These are phyloP conservation scores for Pseudachorutes palmiensis DNA, from an alignment of 1,140 invertebrate genomes.

Conservation along the genomic window DNA sequence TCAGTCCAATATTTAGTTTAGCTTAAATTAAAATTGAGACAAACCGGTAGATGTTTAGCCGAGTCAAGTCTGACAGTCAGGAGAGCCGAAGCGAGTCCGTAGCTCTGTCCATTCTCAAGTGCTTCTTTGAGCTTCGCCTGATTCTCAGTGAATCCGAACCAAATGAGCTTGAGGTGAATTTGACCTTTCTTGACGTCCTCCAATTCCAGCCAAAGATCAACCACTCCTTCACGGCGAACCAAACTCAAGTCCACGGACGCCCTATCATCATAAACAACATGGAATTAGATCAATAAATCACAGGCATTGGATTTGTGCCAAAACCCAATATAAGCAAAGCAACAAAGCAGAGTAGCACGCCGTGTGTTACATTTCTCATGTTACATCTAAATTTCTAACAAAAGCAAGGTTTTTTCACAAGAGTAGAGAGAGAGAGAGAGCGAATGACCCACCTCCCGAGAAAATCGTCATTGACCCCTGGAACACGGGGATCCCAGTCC, in stretches of 20 bases:
- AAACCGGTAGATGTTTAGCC: conserved; percentile 79
- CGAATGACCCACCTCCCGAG: conserved; percentile 59
- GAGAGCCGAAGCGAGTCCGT: conserved; percentile 46
- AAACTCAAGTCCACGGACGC: conserved; percentile 37
- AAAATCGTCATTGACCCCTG: conserved; percentile 67
- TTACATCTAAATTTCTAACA: no score
- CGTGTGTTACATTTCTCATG: no score
- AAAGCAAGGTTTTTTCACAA: conserved; percentile 13
- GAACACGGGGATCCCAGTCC: conserved; percentile 75
- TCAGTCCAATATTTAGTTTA: neutral
- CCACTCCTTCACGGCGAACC: conserved; percentile 36
- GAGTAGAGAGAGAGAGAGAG: neutral
- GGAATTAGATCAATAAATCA: neutral
- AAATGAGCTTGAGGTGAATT: conserved; percentile 75
- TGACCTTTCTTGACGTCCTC: conserved; percentile 89
- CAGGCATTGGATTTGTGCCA: neutral
- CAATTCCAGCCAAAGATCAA: conserved; percentile 69
- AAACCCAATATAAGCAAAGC: no score
- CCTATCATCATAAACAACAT: conserved; percentile 18
- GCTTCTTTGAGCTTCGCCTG: conserved; percentile 56
- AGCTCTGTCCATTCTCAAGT: conserved; percentile 26
- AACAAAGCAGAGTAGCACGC: no score
- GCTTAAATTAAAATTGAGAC: conserved; percentile 33
- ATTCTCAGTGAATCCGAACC: conserved; percentile 70
- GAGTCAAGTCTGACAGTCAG: conserved; percentile 81